Conservation (phyloP, 1,140 invertebrate genomes). For the Thaumetopoea pityocampa region DNA sequence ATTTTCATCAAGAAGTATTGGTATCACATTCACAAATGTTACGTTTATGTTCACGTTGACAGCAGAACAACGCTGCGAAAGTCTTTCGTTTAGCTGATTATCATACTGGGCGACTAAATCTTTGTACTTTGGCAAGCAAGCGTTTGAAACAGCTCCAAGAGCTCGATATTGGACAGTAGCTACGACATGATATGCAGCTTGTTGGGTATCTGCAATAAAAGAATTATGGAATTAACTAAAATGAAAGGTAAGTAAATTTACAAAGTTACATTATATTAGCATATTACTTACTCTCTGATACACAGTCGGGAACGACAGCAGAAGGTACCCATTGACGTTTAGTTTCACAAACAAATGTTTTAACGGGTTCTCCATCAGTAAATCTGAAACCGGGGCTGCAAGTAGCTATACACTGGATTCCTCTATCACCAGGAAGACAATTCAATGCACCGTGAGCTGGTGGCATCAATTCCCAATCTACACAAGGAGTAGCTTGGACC, state of each 20-base stretch:
- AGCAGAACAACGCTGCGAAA: slow-evolving; percentile 94
- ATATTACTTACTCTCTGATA: slow-evolving; percentile 85
- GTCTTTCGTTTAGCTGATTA: slow-evolving; percentile 84
- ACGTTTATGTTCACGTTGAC: slow-evolving; percentile 97
- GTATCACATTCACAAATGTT: slow-evolving; percentile 88
- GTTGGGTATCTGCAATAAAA: slow-evolving; percentile 87
- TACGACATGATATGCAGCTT: slow-evolving; percentile 94
- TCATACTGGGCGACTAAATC: slow-evolving; percentile 90
- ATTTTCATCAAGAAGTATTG: slow-evolving; percentile 88
- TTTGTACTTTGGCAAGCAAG: slow-evolving; percentile 91
- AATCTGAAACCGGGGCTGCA: slow-evolving; percentile 95
- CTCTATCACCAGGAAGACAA: slow-evolving; percentile 88
- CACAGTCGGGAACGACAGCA: slow-evolving; percentile 93
- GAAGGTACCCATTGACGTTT: slow-evolving; percentile 89
- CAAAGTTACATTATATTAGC: no score
- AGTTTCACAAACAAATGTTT: slow-evolving; percentile 89
- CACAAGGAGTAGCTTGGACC: slow-evolving; percentile 94
- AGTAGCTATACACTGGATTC: slow-evolving; percentile 92
- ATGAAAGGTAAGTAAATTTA: no score
- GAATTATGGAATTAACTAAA: no score
- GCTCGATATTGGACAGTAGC: slow-evolving; percentile 92
- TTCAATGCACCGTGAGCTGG: slow-evolving; percentile 93
- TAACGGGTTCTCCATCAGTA: slow-evolving; percentile 91
- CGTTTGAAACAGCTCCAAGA: slow-evolving; percentile 88
- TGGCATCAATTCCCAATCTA: slow-evolving; percentile 93